These are phyloP conservation scores for Luperina testacea DNA, from an alignment of 2,888 invertebrate genomes.

Conservation along the genomic window DNA sequence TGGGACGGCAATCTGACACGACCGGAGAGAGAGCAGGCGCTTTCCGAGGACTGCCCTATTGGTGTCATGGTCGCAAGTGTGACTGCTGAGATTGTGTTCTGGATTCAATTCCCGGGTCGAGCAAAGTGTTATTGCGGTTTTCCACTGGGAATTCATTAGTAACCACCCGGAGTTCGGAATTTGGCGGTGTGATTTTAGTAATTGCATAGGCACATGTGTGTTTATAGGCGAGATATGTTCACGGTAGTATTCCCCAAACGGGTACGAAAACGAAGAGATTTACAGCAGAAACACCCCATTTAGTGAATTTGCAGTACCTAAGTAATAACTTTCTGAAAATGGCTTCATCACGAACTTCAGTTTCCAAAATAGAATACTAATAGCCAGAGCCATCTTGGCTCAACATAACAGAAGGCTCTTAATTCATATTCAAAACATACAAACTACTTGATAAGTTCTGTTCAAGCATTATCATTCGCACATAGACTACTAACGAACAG, in stretches of 20 bases:
- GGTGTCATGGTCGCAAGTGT: neutral
- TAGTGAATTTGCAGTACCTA: neutral
- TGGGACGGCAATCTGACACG: neutral
- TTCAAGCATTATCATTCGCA: conserved; percentile 39
- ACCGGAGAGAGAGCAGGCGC: neutral
- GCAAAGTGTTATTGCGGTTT: neutral
- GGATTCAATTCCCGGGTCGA: neutral
- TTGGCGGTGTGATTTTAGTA: neutral
- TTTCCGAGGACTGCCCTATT: too few relatives aligned
- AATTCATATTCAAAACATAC: conserved; percentile 51
- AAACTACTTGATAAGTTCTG: conserved; percentile 48
- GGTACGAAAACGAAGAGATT: neutral
- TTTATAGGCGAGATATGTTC: too few relatives aligned
- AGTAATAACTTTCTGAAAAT: neutral
- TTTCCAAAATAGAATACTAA: conserved; percentile 6
- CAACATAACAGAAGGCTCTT: conserved; percentile 14
- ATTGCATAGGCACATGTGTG: too few relatives aligned
- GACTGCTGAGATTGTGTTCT: neutral
- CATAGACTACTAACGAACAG: conserved; percentile 38
- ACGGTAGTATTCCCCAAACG: too few relatives aligned
- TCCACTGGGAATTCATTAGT: neutral
- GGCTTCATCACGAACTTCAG: neutral
- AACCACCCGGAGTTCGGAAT: neutral
- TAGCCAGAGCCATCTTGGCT: conserved; percentile 10
- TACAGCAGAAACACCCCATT: neutral